Percentiles rank a stretch among this genome's conserved stretches.
These are phyloP conservation scores for Orchesella flavescens DNA, from an alignment of 2,888 invertebrate genomes.

Conservation along the genomic window DNA sequence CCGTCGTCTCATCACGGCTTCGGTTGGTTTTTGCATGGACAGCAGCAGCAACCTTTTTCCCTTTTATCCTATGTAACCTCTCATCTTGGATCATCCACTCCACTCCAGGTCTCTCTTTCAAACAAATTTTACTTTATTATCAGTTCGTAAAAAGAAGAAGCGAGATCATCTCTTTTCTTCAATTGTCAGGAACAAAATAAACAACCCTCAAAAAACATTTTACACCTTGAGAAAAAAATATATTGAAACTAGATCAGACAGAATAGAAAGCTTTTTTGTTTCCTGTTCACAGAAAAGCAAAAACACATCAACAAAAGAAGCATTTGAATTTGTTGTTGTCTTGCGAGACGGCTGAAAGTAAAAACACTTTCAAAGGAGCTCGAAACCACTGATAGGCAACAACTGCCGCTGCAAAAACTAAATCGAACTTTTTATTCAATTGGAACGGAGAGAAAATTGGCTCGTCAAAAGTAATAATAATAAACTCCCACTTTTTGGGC, in stretches of 20 bases:
- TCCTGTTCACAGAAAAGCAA: background rate
- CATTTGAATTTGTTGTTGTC: too few relatives aligned
- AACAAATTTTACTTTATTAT: background rate
- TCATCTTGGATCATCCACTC: constrained; percentile 6
- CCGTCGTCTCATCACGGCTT: constrained; percentile 28
- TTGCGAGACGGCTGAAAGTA: too few relatives aligned
- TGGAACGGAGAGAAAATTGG: too few relatives aligned
- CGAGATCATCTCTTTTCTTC: background rate
- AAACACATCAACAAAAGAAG: too few relatives aligned
- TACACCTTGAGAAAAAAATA: constrained; percentile 21
- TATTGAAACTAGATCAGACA: constrained; percentile 20
- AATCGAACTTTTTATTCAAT: too few relatives aligned
- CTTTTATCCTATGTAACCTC: constrained; percentile 13
- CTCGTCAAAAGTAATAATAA: too few relatives aligned
- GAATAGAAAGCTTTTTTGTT: background rate
- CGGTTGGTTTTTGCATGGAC: constrained; percentile 15
- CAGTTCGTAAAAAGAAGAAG: constrained; percentile 6
- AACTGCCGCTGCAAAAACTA: too few relatives aligned
- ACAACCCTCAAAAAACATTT: constrained; percentile 7
- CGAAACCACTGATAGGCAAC: too few relatives aligned
- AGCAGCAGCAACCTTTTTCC: constrained; percentile 9
- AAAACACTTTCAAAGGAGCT: too few relatives aligned
- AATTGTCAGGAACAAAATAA: background rate
- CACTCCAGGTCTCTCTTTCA: background rate
- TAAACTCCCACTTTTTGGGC: too few relatives aligned